A percentile compares a stretch with the other conserved stretches of the same genome.
Evolutionary conservation across 1,140 invertebrate genomes (phyloP).

Genomic region (Teleogryllus occipitalis): DNA sequence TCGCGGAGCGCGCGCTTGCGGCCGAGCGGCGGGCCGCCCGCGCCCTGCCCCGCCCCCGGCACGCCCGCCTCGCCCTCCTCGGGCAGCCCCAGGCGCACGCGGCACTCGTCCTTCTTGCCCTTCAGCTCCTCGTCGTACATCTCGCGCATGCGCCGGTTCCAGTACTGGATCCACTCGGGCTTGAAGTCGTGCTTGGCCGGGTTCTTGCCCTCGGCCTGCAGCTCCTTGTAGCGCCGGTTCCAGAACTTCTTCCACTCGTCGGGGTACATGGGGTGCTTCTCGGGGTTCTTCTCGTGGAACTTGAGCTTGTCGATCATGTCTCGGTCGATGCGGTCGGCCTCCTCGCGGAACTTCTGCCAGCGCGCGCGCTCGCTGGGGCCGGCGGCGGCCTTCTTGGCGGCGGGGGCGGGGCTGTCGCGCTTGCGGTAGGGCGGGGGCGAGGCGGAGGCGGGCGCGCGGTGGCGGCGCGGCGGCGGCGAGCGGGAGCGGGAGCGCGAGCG

Average conservation of each 20-base stretch:
- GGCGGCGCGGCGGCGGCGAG: slow-evolving; percentile 15
- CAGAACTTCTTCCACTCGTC: slow-evolving; percentile 83
- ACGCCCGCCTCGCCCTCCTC: slow-evolving; percentile 28
- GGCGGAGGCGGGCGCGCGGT: background rate
- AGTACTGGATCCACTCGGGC: slow-evolving; percentile 76
- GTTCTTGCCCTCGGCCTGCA: slow-evolving; percentile 65
- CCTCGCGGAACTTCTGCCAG: slow-evolving; percentile 34
- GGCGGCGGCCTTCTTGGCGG: too few relatives aligned
- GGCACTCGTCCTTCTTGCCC: slow-evolving; percentile 44
- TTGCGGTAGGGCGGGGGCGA: background rate
- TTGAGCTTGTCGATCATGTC: slow-evolving; percentile 49
- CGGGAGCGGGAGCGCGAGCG: background rate
- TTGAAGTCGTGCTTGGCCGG: slow-evolving; percentile 72
- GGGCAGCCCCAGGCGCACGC: slow-evolving; percentile 34
- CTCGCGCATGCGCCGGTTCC: slow-evolving; percentile 70
- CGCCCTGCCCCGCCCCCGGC: too few relatives aligned
- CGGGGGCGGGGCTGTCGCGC: too few relatives aligned
- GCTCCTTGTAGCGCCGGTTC: slow-evolving; percentile 70
- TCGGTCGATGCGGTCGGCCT: slow-evolving; percentile 37
- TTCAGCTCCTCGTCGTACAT: slow-evolving; percentile 58
- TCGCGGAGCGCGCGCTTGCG: background rate
- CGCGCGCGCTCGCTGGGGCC: slow-evolving; percentile 26
- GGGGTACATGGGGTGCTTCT: slow-evolving; percentile 75
- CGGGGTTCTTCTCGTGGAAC: slow-evolving; percentile 71
- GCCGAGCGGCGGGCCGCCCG: background rate